phyloP scores from a whole-genome alignment of 1,140 invertebrate species.

The Pectinophora gossypiella region DNA sequence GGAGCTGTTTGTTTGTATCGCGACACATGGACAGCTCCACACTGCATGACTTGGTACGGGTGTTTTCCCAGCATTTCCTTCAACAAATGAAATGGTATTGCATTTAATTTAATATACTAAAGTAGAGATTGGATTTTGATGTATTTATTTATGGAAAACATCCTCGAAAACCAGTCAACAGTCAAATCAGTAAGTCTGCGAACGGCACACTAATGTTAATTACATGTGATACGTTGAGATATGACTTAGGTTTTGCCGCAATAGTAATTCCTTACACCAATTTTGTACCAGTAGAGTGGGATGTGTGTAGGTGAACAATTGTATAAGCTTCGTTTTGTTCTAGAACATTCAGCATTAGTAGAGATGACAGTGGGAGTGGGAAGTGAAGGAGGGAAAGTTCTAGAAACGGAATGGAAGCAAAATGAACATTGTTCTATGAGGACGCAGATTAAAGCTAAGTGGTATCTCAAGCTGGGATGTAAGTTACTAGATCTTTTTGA shows the following conservation, averaged over 20 bases:
- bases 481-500: slow-evolving; percentile 61
- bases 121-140: neutral
- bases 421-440: too few species aligned
- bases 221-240: slow-evolving; percentile 46
- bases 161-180: too few species aligned
- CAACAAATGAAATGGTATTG: neutral
- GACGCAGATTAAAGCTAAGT: slow-evolving; percentile 11
- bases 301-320: too few species aligned
- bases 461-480: slow-evolving; percentile 44
- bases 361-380: too few species aligned
- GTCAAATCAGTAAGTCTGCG: neutral
- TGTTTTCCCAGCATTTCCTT: too few species aligned
- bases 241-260: slow-evolving; percentile 20
- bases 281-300: neutral
- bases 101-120: neutral
- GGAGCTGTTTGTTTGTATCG: too few species aligned
- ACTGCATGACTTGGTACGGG: too few species aligned
- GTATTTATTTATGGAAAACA: slow-evolving; percentile 19
- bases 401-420: too few species aligned
- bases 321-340: too few species aligned
- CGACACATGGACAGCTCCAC: too few species aligned
- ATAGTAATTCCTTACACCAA: neutral
- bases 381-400: too few species aligned
- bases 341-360: too few species aligned
- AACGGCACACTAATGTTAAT: slow-evolving; percentile 19